phyloP scores from a whole-genome alignment of 2,888 invertebrate genomes.

The Craniophora ligustri region DNA sequence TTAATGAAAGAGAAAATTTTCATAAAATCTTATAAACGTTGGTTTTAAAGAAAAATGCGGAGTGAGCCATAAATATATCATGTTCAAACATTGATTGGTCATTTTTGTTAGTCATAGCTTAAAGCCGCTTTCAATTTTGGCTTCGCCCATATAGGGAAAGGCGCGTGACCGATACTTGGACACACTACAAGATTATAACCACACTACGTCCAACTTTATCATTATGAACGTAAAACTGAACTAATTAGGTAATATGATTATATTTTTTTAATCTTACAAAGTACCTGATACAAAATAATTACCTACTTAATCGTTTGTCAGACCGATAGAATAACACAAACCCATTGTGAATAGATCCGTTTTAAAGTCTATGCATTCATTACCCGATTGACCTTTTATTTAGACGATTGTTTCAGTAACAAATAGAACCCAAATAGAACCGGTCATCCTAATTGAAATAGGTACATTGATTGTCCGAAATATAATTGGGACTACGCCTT shows the following conservation, averaged over 20 bases:
- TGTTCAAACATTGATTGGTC: not conserved
- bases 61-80: too few relatives aligned
- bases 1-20: too few relatives aligned
- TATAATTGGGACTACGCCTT: slow-evolving; percentile 56
- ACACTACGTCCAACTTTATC: slow-evolving; percentile 1
- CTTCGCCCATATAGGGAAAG: not conserved
- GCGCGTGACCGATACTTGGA: not conserved
- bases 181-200: not conserved
- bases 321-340: too few relatives aligned
- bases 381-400: slow-evolving; percentile 20
- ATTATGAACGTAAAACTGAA: slow-evolving; percentile 4
- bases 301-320: too few relatives aligned
- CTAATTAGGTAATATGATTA: too few relatives aligned
- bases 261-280: too few relatives aligned
- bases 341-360: too few relatives aligned
- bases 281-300: too few relatives aligned
- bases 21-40: too few relatives aligned
- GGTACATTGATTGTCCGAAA: slow-evolving; percentile 47
- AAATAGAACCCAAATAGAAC: slow-evolving; percentile 30
- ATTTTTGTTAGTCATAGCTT: not conserved
- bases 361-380: slow-evolving; percentile 27
- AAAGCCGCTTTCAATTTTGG: not conserved
- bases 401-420: slow-evolving; percentile 20
- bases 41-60: too few relatives aligned
- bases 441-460: slow-evolving; percentile 45